These are phyloP conservation scores for Syrmaticus mikado DNA, from an alignment of 2,113 vertebrate species.

Conservation along the genomic window DNA sequence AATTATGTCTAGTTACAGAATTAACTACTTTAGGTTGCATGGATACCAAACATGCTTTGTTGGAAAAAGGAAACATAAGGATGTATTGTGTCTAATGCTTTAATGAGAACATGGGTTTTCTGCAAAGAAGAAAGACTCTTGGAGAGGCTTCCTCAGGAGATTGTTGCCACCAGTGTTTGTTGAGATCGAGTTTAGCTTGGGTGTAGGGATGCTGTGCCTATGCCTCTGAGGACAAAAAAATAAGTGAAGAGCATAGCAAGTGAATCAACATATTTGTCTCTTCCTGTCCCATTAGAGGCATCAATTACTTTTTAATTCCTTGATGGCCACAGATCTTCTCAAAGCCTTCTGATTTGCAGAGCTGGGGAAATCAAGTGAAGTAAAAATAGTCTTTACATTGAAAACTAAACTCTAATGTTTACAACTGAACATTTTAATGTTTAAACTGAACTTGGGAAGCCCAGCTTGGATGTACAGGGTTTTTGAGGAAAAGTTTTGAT, in stretches of 20 bases:
- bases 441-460: not conserved
- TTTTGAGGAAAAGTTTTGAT: not conserved
- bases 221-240: not conserved
- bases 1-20: not conserved
- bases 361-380: not conserved
- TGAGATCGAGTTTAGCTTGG: not conserved
- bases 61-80: not conserved
- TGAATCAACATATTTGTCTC: not conserved
- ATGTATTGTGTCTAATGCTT: not conserved
- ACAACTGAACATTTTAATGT: not conserved
- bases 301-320: constrained; percentile 44
- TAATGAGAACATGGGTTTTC: not conserved
- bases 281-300: constrained; percentile 19
- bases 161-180: not conserved
- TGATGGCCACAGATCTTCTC: not conserved
- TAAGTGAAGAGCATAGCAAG: not conserved
- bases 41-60: not conserved
- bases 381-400: not conserved
- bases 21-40: not conserved
- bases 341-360: not conserved
- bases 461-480: not conserved
- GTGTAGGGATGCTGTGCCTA: not conserved
- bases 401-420: not conserved
- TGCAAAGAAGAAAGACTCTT: not conserved
- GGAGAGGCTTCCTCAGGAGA: not conserved